These are phyloP conservation scores for Drosophila aff. DNA, from an alignment of 1,140 invertebrate genomes.

Conservation along the genomic window DNA sequence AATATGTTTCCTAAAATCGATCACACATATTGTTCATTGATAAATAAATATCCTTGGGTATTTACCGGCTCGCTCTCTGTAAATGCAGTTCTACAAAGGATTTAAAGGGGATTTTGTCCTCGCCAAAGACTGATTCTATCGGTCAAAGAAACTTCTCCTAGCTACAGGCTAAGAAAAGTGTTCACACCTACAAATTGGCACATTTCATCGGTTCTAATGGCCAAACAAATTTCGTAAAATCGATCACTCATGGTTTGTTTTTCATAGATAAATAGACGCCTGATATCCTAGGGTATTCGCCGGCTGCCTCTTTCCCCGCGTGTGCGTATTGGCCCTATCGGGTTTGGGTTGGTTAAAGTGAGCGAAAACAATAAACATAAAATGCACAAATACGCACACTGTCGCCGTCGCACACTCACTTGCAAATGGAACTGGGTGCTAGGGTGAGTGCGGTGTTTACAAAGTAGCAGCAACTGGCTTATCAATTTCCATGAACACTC, in stretches of 20 bases:
- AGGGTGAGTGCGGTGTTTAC: conserved; percentile 34
- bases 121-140: not conserved
- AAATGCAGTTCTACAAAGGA: not conserved
- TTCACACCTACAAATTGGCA: not conserved
- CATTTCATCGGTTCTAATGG: conserved; percentile 13
- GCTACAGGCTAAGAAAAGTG: not conserved
- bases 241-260: conserved; percentile 7
- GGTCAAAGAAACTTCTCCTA: not conserved
- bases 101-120: too few relatives aligned
- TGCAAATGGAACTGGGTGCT: conserved; percentile 1
- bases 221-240: not conserved
- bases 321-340: conserved; percentile 1
- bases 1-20: not conserved
- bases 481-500: conserved; percentile 66
- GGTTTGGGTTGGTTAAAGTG: conserved; percentile 29
- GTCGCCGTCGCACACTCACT: not conserved
- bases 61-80: not conserved
- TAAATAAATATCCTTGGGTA: conserved; percentile 6
- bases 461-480: conserved; percentile 67
- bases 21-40: not conserved
- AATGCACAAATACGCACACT: conserved; percentile 58
- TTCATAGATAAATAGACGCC: not conserved
- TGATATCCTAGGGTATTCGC: conserved; percentile 16
- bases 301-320: not conserved
- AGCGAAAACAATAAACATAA: conserved; percentile 76